Evolutionary conservation across 2,797 vertebrate species (phyloP).

Genomic region (Cuniculus paca): DNA sequence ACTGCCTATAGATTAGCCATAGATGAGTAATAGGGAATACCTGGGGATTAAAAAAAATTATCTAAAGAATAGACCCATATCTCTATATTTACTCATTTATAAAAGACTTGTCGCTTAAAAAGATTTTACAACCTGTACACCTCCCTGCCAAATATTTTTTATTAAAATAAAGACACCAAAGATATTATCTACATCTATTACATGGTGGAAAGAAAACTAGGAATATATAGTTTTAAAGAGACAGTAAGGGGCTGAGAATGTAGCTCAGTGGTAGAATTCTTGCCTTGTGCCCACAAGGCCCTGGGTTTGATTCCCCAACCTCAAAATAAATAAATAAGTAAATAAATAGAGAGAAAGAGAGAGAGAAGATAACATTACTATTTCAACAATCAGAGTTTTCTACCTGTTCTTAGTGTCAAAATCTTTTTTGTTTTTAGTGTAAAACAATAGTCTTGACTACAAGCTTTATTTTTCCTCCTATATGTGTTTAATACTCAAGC

Average conservation of each 20-base stretch:
- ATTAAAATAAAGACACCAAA: slow-evolving; percentile 24
- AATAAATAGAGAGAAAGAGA: neutral
- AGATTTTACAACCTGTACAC: neutral
- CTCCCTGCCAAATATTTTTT: neutral
- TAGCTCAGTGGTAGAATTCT: neutral
- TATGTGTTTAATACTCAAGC: neutral
- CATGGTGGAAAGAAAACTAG: neutral
- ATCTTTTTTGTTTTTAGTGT: neutral
- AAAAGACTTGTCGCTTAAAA: neutral
- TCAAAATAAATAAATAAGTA: too few species aligned
- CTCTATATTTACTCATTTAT: slow-evolving; percentile 17
- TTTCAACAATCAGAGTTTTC: neutral
- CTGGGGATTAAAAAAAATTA: neutral
- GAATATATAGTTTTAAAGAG: neutral
- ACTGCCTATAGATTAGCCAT: neutral
- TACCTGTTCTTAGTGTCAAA: neutral
- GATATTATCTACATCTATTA: neutral
- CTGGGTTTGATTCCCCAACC: too few species aligned
- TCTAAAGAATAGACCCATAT: neutral
- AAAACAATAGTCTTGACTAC: neutral
- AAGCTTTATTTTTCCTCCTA: slow-evolving; percentile 28
- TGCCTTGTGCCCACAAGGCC: too few species aligned
- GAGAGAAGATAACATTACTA: neutral
- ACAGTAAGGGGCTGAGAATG: neutral
- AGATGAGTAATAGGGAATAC: neutral